phyloP scores from a whole-genome alignment of 2,888 invertebrate species.

The Epirrita christyi region DNA sequence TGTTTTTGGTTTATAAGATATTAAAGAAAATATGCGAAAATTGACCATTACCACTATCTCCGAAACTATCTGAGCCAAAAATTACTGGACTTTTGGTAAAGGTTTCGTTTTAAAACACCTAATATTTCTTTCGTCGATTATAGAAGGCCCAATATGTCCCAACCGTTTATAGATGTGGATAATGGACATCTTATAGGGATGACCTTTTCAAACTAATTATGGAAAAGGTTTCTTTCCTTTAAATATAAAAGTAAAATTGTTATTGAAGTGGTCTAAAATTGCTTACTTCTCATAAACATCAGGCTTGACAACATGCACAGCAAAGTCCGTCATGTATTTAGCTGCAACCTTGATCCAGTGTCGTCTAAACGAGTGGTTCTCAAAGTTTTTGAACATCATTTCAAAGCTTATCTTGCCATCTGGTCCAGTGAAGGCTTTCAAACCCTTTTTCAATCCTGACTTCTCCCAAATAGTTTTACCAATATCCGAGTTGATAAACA shows the following conservation, averaged over 20 bases:
- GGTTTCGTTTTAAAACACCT: too few relatives aligned
- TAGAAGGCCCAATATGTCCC: not conserved
- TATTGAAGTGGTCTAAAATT: not conserved
- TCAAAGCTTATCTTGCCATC: constrained; percentile 90
- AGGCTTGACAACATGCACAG: constrained; percentile 90
- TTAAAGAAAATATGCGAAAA: too few relatives aligned
- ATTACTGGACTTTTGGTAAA: too few relatives aligned
- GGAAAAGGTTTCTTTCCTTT: too few relatives aligned
- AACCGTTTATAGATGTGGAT: too few relatives aligned
- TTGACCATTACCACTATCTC: too few relatives aligned
- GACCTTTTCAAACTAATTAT: not conserved
- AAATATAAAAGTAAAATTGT: too few relatives aligned
- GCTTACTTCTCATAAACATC: constrained; percentile 89
- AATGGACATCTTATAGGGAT: not conserved
- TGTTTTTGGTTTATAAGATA: too few relatives aligned
- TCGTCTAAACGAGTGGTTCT: constrained; percentile 91
- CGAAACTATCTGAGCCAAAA: too few relatives aligned
- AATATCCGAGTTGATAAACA: constrained; percentile 91
- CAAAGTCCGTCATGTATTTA: constrained; percentile 89
- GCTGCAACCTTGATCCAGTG: constrained; percentile 92
- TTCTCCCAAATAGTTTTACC: constrained; percentile 90
- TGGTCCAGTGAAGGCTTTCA: constrained; percentile 88
- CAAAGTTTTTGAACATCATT: constrained; percentile 90
- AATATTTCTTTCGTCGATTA: not conserved
- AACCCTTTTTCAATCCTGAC: constrained; percentile 88